phyloP scores from a whole-genome alignment of 2,797 vertebrate species.

The Chaetophractus vellerosus region DNA sequence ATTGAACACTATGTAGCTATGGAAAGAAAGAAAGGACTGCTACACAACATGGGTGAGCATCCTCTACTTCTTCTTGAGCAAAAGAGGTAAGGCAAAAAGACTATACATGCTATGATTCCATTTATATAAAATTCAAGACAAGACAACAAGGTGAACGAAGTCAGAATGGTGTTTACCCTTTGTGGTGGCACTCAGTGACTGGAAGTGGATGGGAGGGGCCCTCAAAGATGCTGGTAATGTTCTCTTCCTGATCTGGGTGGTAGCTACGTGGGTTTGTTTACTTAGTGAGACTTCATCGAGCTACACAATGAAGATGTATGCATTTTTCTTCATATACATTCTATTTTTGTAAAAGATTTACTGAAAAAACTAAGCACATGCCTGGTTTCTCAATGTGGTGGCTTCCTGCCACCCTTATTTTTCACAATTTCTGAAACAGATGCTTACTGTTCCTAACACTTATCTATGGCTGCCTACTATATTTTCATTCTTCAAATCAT shows the following conservation, averaged over 20 bases:
- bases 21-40: slow-evolving; percentile 2
- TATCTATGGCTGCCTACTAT: slow-evolving; percentile 62
- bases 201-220: neutral
- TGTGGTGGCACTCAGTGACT: neutral
- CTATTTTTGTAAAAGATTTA: slow-evolving; percentile 31
- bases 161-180: slow-evolving; percentile 11
- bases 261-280: neutral
- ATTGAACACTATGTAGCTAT: neutral
- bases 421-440: slow-evolving; percentile 65
- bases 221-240: neutral
- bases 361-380: neutral
- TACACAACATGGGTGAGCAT: neutral
- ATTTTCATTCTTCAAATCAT: slow-evolving; percentile 73
- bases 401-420: slow-evolving; percentile 61
- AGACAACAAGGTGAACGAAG: slow-evolving; percentile 23
- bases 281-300: slow-evolving; percentile 19
- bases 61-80: neutral
- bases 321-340: neutral
- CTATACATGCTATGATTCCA: neutral
- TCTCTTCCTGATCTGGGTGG: neutral
- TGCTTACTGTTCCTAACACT: slow-evolving; percentile 71
- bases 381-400: slow-evolving; percentile 47
- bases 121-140: neutral
- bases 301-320: neutral
- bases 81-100: slow-evolving; percentile 27